Base-by-base conservation (phyloP, 2,797 vertebrate genomes). In the Lepus oiostolus region DNA sequence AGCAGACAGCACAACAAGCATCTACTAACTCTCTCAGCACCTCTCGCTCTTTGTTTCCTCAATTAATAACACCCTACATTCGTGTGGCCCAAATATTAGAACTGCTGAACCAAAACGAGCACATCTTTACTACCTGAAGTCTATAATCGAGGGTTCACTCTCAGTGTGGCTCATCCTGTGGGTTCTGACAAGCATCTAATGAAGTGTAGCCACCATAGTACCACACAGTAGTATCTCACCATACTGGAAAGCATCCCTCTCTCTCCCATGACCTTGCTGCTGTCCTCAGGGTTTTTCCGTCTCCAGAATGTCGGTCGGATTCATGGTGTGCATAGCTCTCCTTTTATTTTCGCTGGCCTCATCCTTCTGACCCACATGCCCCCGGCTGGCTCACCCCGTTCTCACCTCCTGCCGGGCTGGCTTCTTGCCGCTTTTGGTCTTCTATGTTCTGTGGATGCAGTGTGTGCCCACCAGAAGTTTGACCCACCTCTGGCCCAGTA, bases 261-360 rank as follows among this genome's bases (percentile, higher is more conserved):
- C 38, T 67, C 28, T n/a, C 62, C 7, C 14, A 28, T 47, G 2
- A 80, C 9, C 26, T 32, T 74, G 38, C 60, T 68, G 35, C 7
- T 14, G 19, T 71, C 6, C 28, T 10, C 21, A 22, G 4, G 30
- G 35, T 38, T 79, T 86, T 80, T 67, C 22, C 52, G 21, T 94
- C 79, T 70, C 8, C n/a, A 91, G 38, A 77, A 62, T 32, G 52
- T 12, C 1, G 16, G 6, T 2, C 12, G 3, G 28, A 79, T 6
- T 32, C 35, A 4, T 8, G 8, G 28, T 14, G 3, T 2, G 3
- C 0, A 1, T 14, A n/a, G 32, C 19, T 13, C 30, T n/a, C 50
- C 12, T 1, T 10, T 32, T 10, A 68, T 50, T 50, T 32, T 77
- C 47, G 68, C 32, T 14, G 10, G 19, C 60, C 47, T 89, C 28